Evolutionary conservation across 2,113 vertebrate species (phyloP).

Genomic region (Thryonomys swinderianus): DNA sequence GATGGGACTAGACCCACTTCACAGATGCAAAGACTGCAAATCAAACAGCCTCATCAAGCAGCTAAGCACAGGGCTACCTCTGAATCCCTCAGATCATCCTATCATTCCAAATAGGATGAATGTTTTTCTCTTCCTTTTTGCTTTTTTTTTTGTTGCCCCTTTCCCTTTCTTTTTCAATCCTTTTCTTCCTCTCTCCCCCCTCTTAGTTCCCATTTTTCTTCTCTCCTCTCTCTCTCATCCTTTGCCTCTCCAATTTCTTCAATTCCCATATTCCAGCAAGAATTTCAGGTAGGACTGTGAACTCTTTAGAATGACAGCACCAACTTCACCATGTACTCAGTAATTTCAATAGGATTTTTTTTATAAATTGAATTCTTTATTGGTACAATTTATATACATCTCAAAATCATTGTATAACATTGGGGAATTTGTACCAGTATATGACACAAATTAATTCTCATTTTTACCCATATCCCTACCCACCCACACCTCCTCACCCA

Average conservation of each 20-base stretch:
- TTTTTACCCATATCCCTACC: no score
- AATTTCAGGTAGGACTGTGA: background rate
- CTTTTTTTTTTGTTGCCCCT: background rate
- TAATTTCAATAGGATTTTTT: background rate
- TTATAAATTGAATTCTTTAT: no score
- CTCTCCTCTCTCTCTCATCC: background rate
- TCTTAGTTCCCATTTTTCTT: background rate
- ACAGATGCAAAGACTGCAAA: slow-evolving; percentile 20
- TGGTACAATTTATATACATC: no score
- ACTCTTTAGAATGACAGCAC: background rate
- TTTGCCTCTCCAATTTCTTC: background rate
- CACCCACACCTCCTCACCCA: no score
- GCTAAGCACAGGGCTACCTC: background rate
- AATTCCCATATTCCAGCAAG: background rate
- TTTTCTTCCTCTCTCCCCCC: background rate
- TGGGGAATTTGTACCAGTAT: no score
- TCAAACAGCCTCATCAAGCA: background rate
- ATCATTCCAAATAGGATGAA: background rate
- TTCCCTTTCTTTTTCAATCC: background rate
- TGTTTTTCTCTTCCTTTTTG: background rate
- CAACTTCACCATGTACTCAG: background rate
- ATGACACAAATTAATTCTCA: no score
- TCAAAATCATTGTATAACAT: no score
- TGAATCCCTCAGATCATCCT: background rate
- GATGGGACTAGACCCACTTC: background rate